phyloP scores from a whole-genome alignment of 2,797 vertebrate genomes.

The Tadarida brasiliensis region DNA sequence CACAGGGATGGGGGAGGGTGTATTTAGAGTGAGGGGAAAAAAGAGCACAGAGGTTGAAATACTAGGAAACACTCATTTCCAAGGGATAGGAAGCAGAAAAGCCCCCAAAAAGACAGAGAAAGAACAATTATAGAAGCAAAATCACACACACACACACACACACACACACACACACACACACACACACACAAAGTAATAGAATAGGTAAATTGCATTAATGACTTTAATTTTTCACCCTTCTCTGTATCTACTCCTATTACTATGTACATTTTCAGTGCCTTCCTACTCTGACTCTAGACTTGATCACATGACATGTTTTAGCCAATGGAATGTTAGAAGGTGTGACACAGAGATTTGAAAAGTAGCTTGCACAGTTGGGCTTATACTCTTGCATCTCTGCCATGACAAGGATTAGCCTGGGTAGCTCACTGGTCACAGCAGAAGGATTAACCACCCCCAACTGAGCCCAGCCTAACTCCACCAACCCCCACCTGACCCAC shows the following conservation, averaged over 20 bases:
- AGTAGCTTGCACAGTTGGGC: neutral
- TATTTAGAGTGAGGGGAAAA: neutral
- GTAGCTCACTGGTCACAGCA: neutral
- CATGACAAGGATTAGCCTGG: neutral
- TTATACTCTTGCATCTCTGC: neutral
- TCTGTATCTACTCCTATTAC: neutral
- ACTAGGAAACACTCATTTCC: neutral
- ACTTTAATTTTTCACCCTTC: neutral
- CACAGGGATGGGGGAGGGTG: neutral
- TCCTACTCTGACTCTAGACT: neutral
- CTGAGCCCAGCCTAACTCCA: neutral
- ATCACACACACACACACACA: neutral
- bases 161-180: neutral
- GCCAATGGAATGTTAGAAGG: neutral
- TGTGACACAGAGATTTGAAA: constrained; percentile 41
- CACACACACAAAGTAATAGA: neutral
- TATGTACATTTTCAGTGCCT: constrained; percentile 1
- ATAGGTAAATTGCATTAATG: constrained; percentile 1
- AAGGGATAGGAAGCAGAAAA: neutral
- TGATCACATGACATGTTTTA: neutral
- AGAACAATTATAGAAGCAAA: neutral
- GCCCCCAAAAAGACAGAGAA: neutral
- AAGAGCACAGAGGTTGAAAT: constrained; percentile 15
- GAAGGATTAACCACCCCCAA: neutral
- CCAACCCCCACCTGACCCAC: neutral